phyloP scores from a whole-genome alignment of 1,140 invertebrate genomes.

The Ceratitis capitata region DNA sequence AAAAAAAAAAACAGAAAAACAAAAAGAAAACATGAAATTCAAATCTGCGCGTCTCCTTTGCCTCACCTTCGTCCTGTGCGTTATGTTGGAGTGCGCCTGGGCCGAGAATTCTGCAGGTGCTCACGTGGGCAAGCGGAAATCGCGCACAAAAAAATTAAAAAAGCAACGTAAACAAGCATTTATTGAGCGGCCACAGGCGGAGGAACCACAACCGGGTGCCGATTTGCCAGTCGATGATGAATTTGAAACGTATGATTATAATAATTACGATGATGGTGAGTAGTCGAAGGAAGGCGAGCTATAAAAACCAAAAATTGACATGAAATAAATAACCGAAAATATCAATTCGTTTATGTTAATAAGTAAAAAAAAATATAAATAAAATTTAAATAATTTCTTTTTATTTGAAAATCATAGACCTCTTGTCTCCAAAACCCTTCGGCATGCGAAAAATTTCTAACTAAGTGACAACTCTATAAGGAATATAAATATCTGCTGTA shows the following conservation, averaged over 20 bases:
- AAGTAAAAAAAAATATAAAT: too few species aligned
- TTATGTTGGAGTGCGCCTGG: not conserved
- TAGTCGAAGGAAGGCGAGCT: too few species aligned
- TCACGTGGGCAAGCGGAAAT: not conserved
- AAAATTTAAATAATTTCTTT: too few species aligned
- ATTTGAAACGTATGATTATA: conserved; percentile 43
- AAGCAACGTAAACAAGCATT: conserved; percentile 28
- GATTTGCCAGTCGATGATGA: conserved; percentile 40
- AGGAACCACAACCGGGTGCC: conserved; percentile 26
- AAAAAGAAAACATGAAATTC: not conserved
- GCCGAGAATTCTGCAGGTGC: not conserved
- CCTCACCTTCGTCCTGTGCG: not conserved
- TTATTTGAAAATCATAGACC: too few species aligned
- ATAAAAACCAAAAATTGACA: too few species aligned
- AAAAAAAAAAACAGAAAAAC: not conserved
- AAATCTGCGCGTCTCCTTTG: not conserved
- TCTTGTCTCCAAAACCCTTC: too few species aligned
- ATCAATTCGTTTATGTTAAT: too few species aligned
- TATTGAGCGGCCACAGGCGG: conserved; percentile 41
- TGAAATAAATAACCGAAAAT: too few species aligned
- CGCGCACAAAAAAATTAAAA: not conserved
- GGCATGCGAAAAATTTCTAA: too few species aligned
- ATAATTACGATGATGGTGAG: conserved; percentile 45
- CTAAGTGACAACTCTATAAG: too few species aligned
- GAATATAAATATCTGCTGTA: too few species aligned